Percentiles rank a stretch among this genome's conserved stretches.
Evolutionary conservation across 2,888 invertebrate genomes (phyloP).

Genomic region (Rhingia rostrata): DNA sequence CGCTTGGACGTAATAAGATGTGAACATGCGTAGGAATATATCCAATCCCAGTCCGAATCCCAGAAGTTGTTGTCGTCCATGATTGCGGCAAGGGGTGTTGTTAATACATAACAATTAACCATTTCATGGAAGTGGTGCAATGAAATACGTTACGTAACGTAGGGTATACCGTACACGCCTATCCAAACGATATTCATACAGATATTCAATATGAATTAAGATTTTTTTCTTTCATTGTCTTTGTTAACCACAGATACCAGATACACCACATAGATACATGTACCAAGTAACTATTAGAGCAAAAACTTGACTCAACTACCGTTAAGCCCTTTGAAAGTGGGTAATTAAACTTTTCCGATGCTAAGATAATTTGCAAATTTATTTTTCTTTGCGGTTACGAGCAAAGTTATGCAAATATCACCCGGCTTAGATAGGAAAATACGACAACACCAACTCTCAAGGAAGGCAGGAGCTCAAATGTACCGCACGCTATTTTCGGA

Average conservation of each 20-base stretch:
- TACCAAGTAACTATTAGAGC: slow-evolving; percentile 21
- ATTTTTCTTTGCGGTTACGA: slow-evolving; percentile 38
- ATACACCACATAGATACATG: not conserved
- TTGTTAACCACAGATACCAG: slow-evolving; percentile 21
- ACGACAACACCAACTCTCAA: not conserved
- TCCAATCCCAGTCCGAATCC: slow-evolving; percentile 14
- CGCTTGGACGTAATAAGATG: slow-evolving; percentile 15
- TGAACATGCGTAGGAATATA: slow-evolving; percentile 46
- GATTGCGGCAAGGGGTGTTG: slow-evolving; percentile 48
- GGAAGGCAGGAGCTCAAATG: not conserved
- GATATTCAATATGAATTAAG: slow-evolving; percentile 28
- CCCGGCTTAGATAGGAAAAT: slow-evolving; percentile 11
- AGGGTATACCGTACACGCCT: not conserved
- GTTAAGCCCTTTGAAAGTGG: slow-evolving; percentile 55
- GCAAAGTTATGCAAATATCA: slow-evolving; percentile 55
- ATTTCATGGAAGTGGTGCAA: slow-evolving; percentile 9
- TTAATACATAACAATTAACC: slow-evolving; percentile 3
- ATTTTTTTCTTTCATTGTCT: slow-evolving; percentile 2
- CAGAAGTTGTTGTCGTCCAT: slow-evolving; percentile 16
- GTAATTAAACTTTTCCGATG: slow-evolving; percentile 48
- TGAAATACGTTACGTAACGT: slow-evolving; percentile 34
- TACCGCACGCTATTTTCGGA: not conserved
- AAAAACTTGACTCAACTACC: slow-evolving; percentile 29
- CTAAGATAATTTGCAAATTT: slow-evolving; percentile 21
- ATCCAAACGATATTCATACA: slow-evolving; percentile 30